phyloP scores from a whole-genome alignment of 2,113 vertebrate genomes.

The Eolophus roseicapilla region DNA sequence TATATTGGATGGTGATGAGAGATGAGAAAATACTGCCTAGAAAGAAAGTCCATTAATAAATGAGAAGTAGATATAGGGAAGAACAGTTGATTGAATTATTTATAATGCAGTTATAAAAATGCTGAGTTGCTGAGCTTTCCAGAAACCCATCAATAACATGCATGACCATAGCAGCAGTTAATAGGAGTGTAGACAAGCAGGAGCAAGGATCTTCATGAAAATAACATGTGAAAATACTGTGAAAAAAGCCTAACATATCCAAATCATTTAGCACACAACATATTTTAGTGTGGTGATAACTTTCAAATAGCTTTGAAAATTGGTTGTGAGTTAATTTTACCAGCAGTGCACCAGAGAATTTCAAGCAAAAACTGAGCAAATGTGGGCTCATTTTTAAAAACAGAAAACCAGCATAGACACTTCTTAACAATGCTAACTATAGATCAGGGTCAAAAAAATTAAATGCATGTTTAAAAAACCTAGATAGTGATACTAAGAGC shows the following conservation, averaged over 20 bases:
- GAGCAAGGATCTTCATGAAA: neutral
- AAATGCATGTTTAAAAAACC: neutral
- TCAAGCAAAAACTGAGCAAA: neutral
- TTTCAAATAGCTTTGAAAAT: neutral
- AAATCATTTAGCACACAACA: neutral
- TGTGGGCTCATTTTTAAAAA: neutral
- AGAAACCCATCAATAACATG: conserved; percentile 1
- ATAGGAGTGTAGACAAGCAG: neutral
- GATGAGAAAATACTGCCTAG: conserved; percentile 19
- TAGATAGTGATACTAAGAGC: neutral
- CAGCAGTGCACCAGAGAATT: neutral
- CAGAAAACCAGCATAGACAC: neutral
- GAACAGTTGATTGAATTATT: conserved; percentile 42
- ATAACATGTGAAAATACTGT: neutral
- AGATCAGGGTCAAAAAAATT: neutral
- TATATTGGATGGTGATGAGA: conserved; percentile 1
- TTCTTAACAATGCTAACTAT: neutral
- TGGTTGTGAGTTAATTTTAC: neutral
- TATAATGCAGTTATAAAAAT: conserved; percentile 28
- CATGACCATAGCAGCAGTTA: neutral
- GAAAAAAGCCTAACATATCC: neutral
- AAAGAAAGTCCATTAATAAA: conserved; percentile 48
- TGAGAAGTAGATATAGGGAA: neutral
- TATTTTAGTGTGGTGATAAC: neutral
- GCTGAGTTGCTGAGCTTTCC: conserved; percentile 35